Percentiles rank a stretch among this genome's conserved stretches.
phyloP scores from a whole-genome alignment of 2,888 invertebrate genomes.

The Idaea straminata region DNA sequence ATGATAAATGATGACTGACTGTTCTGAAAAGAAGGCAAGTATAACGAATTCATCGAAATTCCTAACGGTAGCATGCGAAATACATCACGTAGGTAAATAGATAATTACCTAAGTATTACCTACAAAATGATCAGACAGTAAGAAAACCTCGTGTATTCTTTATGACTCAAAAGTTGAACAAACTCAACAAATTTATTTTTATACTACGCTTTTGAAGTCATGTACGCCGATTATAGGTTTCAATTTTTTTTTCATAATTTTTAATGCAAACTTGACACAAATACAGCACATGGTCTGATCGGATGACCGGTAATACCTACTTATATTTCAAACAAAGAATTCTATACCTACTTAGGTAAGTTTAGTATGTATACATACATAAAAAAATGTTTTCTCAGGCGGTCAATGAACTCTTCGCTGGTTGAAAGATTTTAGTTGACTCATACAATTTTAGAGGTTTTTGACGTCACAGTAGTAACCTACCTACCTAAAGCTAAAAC shows the following conservation, averaged over 20 bases:
- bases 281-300: not conserved
- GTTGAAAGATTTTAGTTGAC: too few relatives aligned
- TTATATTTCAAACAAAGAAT: not conserved
- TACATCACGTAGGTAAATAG: not conserved
- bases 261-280: not conserved
- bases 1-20: not conserved
- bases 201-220: not conserved
- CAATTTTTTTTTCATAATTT: not conserved
- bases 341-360: not conserved
- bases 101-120: not conserved
- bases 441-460: too few relatives aligned
- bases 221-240: not conserved
- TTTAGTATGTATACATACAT: not conserved
- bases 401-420: not conserved
- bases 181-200: not conserved
- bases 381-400: not conserved
- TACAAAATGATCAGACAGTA: not conserved
- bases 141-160: not conserved
- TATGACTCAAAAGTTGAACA: constrained; percentile 4
- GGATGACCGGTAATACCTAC: not conserved
- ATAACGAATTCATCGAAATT: not conserved
- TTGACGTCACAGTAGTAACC: too few relatives aligned
- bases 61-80: not conserved
- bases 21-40: not conserved
- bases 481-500: too few relatives aligned